These are phyloP conservation scores for Dasysyrphus tricinctus DNA, from an alignment of 2,888 invertebrate genomes.

Conservation along the genomic window DNA sequence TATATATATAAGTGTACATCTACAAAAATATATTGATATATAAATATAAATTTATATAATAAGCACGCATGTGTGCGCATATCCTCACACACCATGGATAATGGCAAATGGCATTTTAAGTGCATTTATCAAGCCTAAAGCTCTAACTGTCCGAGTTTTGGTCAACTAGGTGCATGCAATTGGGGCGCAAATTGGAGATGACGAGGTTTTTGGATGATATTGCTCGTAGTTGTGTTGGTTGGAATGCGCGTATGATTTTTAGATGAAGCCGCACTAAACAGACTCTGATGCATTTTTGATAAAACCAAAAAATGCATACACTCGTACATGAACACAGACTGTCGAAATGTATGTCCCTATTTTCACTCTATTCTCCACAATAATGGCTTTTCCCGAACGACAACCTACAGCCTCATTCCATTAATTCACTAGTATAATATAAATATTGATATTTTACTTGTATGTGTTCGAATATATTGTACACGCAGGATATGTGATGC, in stretches of 20 bases:
- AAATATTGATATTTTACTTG: background rate
- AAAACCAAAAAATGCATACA: background rate
- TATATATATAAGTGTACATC: too few relatives aligned
- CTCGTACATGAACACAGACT: background rate
- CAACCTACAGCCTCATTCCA: background rate
- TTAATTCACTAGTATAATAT: background rate
- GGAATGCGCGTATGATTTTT: slow-evolving; percentile 53
- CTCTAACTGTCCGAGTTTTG: slow-evolving; percentile 37
- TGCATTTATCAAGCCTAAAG: slow-evolving; percentile 60
- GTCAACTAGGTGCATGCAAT: slow-evolving; percentile 45
- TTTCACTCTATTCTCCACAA: background rate
- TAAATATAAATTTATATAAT: slow-evolving; percentile 30
- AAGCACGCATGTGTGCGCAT: slow-evolving; percentile 51
- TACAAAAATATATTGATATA: too few relatives aligned
- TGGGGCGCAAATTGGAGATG: slow-evolving; percentile 11
- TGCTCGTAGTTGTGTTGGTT: slow-evolving; percentile 25
- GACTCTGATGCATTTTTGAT: slow-evolving; percentile 3
- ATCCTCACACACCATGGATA: slow-evolving; percentile 45
- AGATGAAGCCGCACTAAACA: slow-evolving; percentile 1
- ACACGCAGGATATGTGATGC: background rate
- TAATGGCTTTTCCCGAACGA: background rate
- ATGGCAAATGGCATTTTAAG: slow-evolving; percentile 54
- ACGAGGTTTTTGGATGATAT: background rate
- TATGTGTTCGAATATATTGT: background rate
- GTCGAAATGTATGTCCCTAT: background rate